Conservation (phyloP, 2,888 invertebrate species). For the Dyspetes luteomarginatus region DNA sequence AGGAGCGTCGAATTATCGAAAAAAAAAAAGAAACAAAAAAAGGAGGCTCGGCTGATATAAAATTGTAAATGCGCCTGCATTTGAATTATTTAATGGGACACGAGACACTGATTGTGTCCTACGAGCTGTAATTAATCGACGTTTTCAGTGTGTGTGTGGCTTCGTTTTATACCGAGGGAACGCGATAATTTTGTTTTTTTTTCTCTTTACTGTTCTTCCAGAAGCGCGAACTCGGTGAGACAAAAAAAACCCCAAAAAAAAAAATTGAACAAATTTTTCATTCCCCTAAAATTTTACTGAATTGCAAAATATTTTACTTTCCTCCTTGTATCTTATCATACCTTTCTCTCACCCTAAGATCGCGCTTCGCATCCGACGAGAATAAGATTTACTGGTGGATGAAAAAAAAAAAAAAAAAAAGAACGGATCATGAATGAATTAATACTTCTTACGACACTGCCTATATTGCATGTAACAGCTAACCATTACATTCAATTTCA, state of each 20-base stretch:
- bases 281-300: not conserved
- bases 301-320: not conserved
- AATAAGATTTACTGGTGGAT: constrained; percentile 49
- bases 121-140: constrained; percentile 62
- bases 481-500: constrained; percentile 62
- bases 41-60: constrained; percentile 44
- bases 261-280: constrained; percentile 6
- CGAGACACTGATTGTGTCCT: constrained; percentile 29
- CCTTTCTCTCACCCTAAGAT: constrained; percentile 5
- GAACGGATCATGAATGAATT: constrained; percentile 53
- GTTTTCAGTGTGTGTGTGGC: constrained; percentile 58
- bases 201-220: constrained; percentile 65
- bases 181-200: constrained; percentile 25
- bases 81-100: constrained; percentile 52
- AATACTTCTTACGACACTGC: constrained; percentile 74
- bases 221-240: constrained; percentile 48
- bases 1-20: constrained; percentile 49
- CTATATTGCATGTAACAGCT: constrained; percentile 71
- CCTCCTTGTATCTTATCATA: not conserved
- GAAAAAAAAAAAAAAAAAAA: too few species aligned
- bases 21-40: not conserved
- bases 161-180: constrained; percentile 63
- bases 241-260: too few species aligned
- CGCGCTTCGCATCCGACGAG: constrained; percentile 40
- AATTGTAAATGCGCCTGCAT: constrained; percentile 59